Base-by-base conservation (phyloP, 2,888 invertebrate species). In the Clistopyga incitator region DNA sequence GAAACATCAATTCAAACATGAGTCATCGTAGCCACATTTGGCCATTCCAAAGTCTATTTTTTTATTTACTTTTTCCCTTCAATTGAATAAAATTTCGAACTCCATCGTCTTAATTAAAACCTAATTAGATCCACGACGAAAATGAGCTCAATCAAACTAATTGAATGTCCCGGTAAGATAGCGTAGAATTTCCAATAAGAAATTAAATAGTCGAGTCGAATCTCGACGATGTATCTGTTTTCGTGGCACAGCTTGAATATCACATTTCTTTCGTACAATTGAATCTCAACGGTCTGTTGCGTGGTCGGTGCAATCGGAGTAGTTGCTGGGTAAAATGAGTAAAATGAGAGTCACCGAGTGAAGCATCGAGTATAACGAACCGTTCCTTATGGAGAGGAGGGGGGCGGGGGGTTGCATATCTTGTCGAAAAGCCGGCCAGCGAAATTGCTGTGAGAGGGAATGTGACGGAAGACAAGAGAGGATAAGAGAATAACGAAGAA, bases 271-370 rank as follows among this genome's bases (percentile, higher is more conserved):
- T 34, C 70, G 42, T 34, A 45, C 18, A 61, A 83, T 77, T 83
- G 76, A 80, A 83, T 83, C 77, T 65, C 1, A 52, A 61, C 56
- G 75, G 34, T 42, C 15, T 13, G 11, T 71, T 11, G 52, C 74
- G 64, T 65, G 47, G 50, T 38, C 45, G 42, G 56, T 42, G 29
- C n/a, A 18, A n/a, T 29, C 45, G 15, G 8, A 76, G 67, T 64
- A 76, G 80, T 77, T 76, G 76, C 52, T 68, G 47, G 78, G 56
- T 29, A 64, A 81, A 75, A 81, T 20, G 75, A 81, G 59, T 71
- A 38, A 59, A 82, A 61, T 67, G 64, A 13, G 42, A 34, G 25
- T 6, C 25, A 47, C 25, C 25, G 47, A n/a, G 56, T 23, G 38
- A 38, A 59, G 50, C 67, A 56, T 29, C 45, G 50, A 59, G 59